phyloP scores from a whole-genome alignment of 1,140 invertebrate species.

The Calephelis nemesis region DNA sequence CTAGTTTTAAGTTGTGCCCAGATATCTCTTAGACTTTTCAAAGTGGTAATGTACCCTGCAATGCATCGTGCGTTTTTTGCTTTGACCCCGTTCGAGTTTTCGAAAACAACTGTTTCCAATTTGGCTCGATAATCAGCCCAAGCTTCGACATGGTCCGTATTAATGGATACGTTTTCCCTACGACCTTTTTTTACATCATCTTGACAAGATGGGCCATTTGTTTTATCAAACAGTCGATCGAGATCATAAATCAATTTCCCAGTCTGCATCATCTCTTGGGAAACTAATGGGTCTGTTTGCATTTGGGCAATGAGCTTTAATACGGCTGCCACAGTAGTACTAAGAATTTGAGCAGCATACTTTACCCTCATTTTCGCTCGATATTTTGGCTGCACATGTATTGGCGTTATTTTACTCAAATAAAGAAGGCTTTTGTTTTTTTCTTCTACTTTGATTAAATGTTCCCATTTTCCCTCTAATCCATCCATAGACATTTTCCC shows the following conservation, averaged over 20 bases:
- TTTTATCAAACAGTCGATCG: constrained; percentile 1
- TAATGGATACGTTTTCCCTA: background rate
- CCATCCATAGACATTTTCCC: background rate
- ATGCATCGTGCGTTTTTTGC: background rate
- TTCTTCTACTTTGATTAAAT: background rate
- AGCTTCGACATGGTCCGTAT: background rate
- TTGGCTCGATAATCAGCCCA: background rate
- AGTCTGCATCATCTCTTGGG: no score
- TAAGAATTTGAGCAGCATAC: background rate
- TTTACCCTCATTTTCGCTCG: background rate
- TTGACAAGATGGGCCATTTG: background rate
- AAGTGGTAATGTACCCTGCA: constrained; percentile 1
- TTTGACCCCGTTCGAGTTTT: background rate
- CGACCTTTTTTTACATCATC: background rate
- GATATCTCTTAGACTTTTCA: background rate
- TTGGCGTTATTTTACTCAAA: background rate
- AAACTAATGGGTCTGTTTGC: background rate
- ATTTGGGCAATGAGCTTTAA: background rate
- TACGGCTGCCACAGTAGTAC: background rate
- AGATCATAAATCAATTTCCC: background rate
- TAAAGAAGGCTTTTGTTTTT: background rate
- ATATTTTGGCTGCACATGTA: background rate
- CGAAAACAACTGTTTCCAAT: background rate
- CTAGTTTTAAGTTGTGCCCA: background rate
- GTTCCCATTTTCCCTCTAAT: background rate